Base-by-base conservation (phyloP, 2,888 invertebrate genomes). In the Ochropleura leucogaster region DNA sequence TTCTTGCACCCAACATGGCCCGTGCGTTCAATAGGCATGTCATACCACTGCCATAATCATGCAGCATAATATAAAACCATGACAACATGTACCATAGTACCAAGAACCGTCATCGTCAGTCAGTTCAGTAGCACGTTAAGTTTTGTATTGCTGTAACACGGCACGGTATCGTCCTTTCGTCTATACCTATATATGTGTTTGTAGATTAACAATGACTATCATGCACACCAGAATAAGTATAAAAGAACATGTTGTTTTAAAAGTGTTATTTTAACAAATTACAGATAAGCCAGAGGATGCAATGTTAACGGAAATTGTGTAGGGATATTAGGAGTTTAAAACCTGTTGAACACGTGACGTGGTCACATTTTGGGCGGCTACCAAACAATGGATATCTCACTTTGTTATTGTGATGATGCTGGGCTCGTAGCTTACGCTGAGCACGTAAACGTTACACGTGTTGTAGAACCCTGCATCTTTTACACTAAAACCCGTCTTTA, bases 351-450 rank as follows among this genome's bases (percentile, higher is more conserved):
- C 62, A 62, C 44, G 44, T 62, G 62, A 62, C 44, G 44, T 62
- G 62, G 93, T 89, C 87, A 87, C 89, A 88, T 90, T 88, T 90
- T 66, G 79, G 82, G 71, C 82, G 77, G 91, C 90, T 86, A 83
- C 87, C 90, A 90, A 88, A 95, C 95, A 95, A 95, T 94, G 91
- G 91, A 90, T 92, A 93, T 92, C 92, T 92, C 89, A 92, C 92
- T 94, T 93, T 94, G 94, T 95, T 94, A 94, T 94, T 93, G 92
- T 93, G 93, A 92, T 91, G 92, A 89, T 89, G 30, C 30, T 30
- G 30, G 89, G 90, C 88, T 92, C 90, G 88, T 59, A 59, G 16
- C 55, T 55, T 92, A 92, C 93, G 92, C 91, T 84, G 84, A 92
- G 14, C 62, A 62, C 20, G 44, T 62, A 44, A 62, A 95, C 95